Evolutionary conservation across 2,888 invertebrate species (phyloP).

Genomic region (Ametastegia equiseti): DNA sequence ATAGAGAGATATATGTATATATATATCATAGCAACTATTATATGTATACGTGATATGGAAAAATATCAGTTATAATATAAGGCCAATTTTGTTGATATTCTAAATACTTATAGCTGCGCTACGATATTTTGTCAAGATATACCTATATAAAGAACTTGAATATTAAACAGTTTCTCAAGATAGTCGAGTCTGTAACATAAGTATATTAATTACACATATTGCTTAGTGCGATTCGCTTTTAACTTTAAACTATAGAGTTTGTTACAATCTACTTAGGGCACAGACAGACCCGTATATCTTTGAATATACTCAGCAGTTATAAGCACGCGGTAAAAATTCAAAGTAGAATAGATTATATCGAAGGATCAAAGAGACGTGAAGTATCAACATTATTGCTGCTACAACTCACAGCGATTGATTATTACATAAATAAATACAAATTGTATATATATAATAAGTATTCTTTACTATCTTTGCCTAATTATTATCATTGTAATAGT

Average conservation of each 20-base stretch:
- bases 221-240: neutral
- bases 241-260: neutral
- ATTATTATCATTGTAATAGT: neutral
- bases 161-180: no score
- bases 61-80: constrained; percentile 15
- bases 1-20: neutral
- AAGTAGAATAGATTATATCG: neutral
- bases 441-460: neutral
- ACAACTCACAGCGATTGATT: neutral
- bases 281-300: neutral
- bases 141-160: neutral
- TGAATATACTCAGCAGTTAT: neutral
- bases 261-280: neutral
- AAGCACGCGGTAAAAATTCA: neutral
- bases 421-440: neutral
- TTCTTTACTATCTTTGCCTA: neutral
- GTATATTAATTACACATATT: no score
- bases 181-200: neutral
- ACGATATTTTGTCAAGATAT: neutral
- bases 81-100: neutral
- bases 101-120: no score
- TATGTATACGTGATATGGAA: constrained; percentile 32
- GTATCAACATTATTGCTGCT: neutral
- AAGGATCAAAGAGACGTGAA: neutral
- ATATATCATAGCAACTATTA: neutral